These are phyloP conservation scores for Epinephelus malabaricus DNA, from an alignment of 2,797 vertebrate species.

Conservation along the genomic window DNA sequence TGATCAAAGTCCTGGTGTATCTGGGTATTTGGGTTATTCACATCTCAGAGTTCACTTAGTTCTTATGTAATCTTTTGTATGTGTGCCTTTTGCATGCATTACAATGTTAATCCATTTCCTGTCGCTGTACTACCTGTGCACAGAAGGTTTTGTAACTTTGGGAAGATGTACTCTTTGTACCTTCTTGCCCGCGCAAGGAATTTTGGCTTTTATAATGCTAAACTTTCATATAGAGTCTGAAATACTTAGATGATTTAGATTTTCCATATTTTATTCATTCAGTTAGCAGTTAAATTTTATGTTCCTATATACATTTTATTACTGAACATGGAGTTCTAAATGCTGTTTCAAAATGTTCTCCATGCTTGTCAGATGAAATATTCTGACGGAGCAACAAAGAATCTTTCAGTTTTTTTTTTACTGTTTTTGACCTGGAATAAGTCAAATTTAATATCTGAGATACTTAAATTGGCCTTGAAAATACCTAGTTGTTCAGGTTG, in stretches of 20 bases:
- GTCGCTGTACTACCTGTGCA: slow-evolving; percentile 5
- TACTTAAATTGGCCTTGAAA: not conserved
- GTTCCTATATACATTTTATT: not conserved
- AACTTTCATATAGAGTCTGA: not conserved
- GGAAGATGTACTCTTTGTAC: not conserved
- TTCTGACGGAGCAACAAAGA: not conserved
- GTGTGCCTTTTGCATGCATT: slow-evolving; percentile 14
- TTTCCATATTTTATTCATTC: not conserved
- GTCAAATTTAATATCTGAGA: not conserved
- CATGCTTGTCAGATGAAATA: not conserved
- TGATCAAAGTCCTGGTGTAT: slow-evolving; percentile 42
- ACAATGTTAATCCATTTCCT: slow-evolving; percentile 24
- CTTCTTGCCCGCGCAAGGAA: not conserved
- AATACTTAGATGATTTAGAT: not conserved
- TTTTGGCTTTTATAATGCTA: not conserved
- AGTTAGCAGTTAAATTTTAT: not conserved
- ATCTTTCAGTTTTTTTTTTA: not conserved
- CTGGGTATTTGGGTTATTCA: slow-evolving; percentile 41
- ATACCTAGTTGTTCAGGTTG: not conserved
- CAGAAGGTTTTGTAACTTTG: not conserved
- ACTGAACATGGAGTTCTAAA: not conserved
- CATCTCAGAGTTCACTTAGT: slow-evolving; percentile 17
- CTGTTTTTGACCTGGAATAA: not conserved
- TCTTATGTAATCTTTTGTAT: slow-evolving; percentile 32
- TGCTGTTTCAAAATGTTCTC: slow-evolving; percentile 1